phyloP scores from a whole-genome alignment of 1,140 invertebrate genomes.

The Schmidtea mediterranea region DNA sequence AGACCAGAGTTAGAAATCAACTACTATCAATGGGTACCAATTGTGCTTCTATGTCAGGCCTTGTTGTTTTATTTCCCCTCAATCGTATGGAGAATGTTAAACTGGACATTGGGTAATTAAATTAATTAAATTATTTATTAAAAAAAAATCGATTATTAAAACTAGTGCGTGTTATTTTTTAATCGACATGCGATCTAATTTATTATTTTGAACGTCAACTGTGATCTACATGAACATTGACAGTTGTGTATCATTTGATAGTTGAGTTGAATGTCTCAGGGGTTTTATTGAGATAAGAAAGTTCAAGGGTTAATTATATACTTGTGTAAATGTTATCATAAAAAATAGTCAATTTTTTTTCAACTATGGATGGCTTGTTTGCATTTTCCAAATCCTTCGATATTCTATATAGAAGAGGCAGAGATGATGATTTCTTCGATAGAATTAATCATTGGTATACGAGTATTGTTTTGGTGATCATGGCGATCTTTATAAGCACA shows the following conservation, averaged over 20 bases:
- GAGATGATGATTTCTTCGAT: constrained; percentile 4
- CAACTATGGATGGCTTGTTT: too few relatives aligned
- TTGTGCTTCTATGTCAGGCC: constrained; percentile 9
- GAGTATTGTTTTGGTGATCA: background rate
- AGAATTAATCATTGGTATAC: background rate
- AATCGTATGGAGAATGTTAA: constrained; percentile 6
- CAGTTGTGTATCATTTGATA: too few relatives aligned
- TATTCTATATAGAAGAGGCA: too few relatives aligned
- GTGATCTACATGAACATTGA: too few relatives aligned
- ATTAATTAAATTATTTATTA: background rate
- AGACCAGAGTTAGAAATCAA: too few relatives aligned
- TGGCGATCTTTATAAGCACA: background rate
- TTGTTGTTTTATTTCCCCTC: constrained; percentile 9
- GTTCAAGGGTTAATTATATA: too few relatives aligned
- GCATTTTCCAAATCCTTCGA: too few relatives aligned
- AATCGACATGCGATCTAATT: too few relatives aligned
- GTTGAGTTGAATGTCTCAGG: too few relatives aligned
- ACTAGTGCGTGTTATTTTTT: too few relatives aligned
- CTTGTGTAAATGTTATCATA: background rate
- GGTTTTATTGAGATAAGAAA: too few relatives aligned
- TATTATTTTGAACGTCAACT: background rate
- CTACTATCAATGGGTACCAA: constrained; percentile 11
- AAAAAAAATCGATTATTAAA: too few relatives aligned
- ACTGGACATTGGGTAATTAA: constrained; percentile 33
- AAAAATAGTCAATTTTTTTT: background rate